Evolutionary conservation across 2,113 vertebrate species (phyloP).

Genomic region (Phylloscopus trochilus): DNA sequence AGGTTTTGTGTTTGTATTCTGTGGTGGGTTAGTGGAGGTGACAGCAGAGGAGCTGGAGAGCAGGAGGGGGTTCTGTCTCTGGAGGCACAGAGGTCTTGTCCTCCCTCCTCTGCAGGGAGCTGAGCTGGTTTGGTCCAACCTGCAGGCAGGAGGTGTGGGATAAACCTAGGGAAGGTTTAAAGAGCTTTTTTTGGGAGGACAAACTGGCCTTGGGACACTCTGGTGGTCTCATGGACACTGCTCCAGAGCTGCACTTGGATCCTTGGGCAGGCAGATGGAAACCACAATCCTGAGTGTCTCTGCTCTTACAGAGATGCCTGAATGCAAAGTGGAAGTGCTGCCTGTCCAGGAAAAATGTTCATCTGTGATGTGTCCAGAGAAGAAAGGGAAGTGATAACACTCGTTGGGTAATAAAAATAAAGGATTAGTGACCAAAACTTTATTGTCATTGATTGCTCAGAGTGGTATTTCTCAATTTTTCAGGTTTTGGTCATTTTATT

Average conservation of each 20-base stretch:
- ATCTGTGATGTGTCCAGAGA: not conserved
- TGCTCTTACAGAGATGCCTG: not conserved
- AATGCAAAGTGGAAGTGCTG: not conserved
- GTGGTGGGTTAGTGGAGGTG: rapidly evolving
- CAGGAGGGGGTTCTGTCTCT: not conserved
- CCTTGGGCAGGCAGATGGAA: not conserved
- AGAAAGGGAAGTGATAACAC: not conserved
- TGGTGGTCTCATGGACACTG: rapidly evolving
- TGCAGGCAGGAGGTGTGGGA: not conserved
- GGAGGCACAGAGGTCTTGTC: not conserved
- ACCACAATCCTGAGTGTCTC: rapidly evolving
- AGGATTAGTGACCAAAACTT: not conserved
- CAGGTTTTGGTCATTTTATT: not conserved
- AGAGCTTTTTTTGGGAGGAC: not conserved
- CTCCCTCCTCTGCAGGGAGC: not conserved
- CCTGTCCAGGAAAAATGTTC: not conserved
- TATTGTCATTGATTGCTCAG: not conserved
- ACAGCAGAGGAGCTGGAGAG: not conserved
- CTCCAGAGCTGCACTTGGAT: rapidly evolving
- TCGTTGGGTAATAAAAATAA: not conserved
- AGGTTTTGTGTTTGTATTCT: not conserved
- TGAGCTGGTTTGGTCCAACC: not conserved
- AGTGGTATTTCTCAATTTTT: not conserved
- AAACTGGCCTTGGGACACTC: not conserved
- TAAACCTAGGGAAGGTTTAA: not conserved